Evolutionary conservation across 2,113 vertebrate genomes (phyloP).

Genomic region (Sinocyclocheilus rhinocerous): DNA sequence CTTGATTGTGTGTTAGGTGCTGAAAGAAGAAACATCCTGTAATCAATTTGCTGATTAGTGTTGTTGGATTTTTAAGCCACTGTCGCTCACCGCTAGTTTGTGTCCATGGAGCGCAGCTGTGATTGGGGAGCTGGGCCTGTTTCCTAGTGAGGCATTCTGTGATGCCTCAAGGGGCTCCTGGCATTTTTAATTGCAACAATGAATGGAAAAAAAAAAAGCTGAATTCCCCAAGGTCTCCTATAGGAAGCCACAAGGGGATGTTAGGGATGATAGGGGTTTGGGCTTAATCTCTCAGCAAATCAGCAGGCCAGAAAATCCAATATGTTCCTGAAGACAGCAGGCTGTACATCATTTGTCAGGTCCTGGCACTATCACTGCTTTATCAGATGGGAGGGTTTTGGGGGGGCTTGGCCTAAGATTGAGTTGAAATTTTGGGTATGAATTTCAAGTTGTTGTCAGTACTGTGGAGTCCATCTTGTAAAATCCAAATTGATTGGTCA

Average conservation of each 20-base stretch:
- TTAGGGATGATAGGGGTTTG: conserved; percentile 68
- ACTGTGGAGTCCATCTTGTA: background rate
- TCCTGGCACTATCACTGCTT: conserved; percentile 74
- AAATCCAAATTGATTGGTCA: background rate
- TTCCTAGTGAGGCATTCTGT: conserved; percentile 29
- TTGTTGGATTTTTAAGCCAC: conserved; percentile 46
- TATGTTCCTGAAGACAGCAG: conserved; percentile 78
- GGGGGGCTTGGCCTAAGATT: conserved; percentile 67
- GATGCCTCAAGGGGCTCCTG: conserved; percentile 51
- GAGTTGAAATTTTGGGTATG: conserved; percentile 71
- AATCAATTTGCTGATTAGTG: conserved; percentile 61
- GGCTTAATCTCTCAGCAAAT: conserved; percentile 77
- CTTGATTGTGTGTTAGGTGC: conserved; percentile 47
- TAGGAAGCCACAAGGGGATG: conserved; percentile 61
- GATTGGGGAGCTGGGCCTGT: conserved; percentile 14
- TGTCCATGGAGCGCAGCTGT: conserved; percentile 45
- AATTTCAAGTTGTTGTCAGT: conserved; percentile 26
- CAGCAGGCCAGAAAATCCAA: conserved; percentile 81
- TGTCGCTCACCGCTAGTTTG: conserved; percentile 27
- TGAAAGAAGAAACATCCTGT: conserved; percentile 43
- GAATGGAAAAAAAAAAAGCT: conserved; percentile 69
- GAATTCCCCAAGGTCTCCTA: conserved; percentile 72
- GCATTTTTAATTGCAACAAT: conserved; percentile 69
- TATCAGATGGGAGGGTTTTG: conserved; percentile 66
- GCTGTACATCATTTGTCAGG: conserved; percentile 81